These are phyloP conservation scores for Heliconius sara DNA, from an alignment of 2,888 invertebrate species.

Conservation along the genomic window DNA sequence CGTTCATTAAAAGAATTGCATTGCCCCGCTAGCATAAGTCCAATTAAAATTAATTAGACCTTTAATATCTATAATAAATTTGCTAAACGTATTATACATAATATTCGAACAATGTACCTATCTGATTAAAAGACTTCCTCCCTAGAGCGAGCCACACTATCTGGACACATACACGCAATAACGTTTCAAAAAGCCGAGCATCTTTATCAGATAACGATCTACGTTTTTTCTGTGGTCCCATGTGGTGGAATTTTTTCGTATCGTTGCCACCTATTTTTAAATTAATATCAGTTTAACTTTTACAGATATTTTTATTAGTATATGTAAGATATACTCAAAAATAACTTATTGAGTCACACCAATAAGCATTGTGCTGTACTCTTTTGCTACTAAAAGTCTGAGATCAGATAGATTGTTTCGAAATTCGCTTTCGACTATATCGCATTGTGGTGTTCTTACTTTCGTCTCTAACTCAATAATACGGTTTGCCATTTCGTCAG, in stretches of 20 bases:
- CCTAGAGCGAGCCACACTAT: slow-evolving; percentile 87
- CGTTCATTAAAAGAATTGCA: too few species aligned
- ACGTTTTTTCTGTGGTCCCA: slow-evolving; percentile 82
- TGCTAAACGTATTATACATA: background rate
- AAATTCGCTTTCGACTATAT: slow-evolving; percentile 73
- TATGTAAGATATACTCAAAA: background rate
- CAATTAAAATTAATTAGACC: background rate
- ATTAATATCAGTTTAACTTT: background rate
- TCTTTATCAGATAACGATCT: slow-evolving; percentile 86
- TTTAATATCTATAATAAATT: background rate
- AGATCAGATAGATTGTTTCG: slow-evolving; percentile 84
- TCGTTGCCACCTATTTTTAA: slow-evolving; percentile 74
- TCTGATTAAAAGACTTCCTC: slow-evolving; percentile 83
- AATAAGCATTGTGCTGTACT: slow-evolving; percentile 84
- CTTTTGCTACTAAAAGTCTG: slow-evolving; percentile 84
- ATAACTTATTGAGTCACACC: slow-evolving; percentile 61
- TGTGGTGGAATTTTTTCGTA: slow-evolving; percentile 84
- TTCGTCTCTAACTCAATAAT: slow-evolving; percentile 79
- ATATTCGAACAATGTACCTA: slow-evolving; percentile 75
- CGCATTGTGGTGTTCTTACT: slow-evolving; percentile 80
- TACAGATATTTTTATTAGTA: background rate
- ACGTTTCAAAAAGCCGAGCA: slow-evolving; percentile 83
- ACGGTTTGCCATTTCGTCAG: slow-evolving; percentile 82
- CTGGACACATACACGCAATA: slow-evolving; percentile 84
- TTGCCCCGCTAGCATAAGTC: background rate